Base-by-base conservation (phyloP, 2,797 vertebrate species). In the Cryptoblepharus egeriae region DNA sequence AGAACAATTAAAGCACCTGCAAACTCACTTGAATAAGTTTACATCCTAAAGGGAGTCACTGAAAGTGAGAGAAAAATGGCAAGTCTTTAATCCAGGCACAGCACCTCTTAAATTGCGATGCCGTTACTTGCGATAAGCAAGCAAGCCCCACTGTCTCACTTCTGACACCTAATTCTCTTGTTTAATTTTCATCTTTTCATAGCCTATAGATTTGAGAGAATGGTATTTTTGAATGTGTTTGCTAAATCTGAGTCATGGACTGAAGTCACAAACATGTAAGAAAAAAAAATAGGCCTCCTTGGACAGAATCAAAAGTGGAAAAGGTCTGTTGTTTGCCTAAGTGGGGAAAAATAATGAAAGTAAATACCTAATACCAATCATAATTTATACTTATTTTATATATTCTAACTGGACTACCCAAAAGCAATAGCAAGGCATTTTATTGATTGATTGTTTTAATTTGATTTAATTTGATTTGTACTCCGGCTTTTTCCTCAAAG, bases 1-100 rank as follows among this genome's bases (percentile, higher is more conserved):
- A 93, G 90, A 93, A 90, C 80, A 93, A 91, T 93, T 92, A 91
- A 93, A 52, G 65, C 49, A 80, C 82, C 80, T 67, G 22, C 87
- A 94, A 92, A 92, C 30, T 82, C 88, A 91, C 71, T 83, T 81
- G 58, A 86, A 83, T 89, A 87, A 90, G 76, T 84, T 92, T 72
- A 73, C 49, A 87, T 83, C 73, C 83, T 91, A 85, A 86, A 81
- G 81, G 37, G 64, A 92, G 87, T 91, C 45, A 71, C 28, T 1
- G 0, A 87, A 84, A 87, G 26, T 77, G 12, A 72, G 32, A 91
- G 82, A 86, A 78, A n/a, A 88, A 87, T 37, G 13, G 61, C 90
- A 68, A 88, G 80, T 83, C 61, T 32, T 89, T 88, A 74, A 60
- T 88, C 64, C 71, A 84, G 28, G 85, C 91, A 49, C 60, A 90